These are phyloP conservation scores for Okamejei kenojei DNA, from an alignment of 2,797 vertebrate species.

Conservation along the genomic window DNA sequence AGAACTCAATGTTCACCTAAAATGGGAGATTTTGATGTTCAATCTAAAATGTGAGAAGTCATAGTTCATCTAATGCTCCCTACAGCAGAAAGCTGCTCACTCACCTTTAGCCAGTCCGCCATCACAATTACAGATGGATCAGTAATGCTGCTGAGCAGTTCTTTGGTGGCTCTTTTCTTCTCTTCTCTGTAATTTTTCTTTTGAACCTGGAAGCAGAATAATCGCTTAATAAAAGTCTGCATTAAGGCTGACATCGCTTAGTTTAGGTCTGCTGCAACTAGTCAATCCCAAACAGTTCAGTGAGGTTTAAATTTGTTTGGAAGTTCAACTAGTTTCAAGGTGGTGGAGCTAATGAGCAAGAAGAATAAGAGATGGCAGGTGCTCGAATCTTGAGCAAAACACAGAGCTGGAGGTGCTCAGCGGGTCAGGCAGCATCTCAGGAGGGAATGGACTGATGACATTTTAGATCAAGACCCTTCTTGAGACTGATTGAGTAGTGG, in stretches of 20 bases:
- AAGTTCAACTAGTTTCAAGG: not conserved
- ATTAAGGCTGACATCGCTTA: not conserved
- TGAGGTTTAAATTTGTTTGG: not conserved
- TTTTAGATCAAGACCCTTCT: too few species aligned
- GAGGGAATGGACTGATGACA: too few species aligned
- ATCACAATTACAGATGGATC: slow-evolving; percentile 96
- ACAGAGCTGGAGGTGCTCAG: too few species aligned
- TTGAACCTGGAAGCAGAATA: slow-evolving; percentile 72
- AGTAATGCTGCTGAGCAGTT: slow-evolving; percentile 93
- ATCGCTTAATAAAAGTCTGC: not conserved
- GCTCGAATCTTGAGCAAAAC: too few species aligned
- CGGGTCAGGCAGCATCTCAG: too few species aligned
- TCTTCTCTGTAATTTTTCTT: slow-evolving; percentile 98
- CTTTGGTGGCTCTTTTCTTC: slow-evolving; percentile 95
- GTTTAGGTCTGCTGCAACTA: not conserved
- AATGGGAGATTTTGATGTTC: too few species aligned
- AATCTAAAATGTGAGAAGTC: too few species aligned
- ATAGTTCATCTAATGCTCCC: too few species aligned
- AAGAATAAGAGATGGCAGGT: not conserved
- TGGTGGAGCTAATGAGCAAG: not conserved
- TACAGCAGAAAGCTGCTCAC: slow-evolving; percentile 10
- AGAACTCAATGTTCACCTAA: too few species aligned
- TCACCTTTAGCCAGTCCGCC: slow-evolving; percentile 96
- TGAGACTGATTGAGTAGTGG: too few species aligned
- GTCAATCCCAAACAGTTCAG: not conserved